Percentiles rank a stretch among this genome's conserved stretches.
These are phyloP conservation scores for Harpagoxenus sublaevis DNA, from an alignment of 2,888 invertebrate genomes.

Conservation along the genomic window DNA sequence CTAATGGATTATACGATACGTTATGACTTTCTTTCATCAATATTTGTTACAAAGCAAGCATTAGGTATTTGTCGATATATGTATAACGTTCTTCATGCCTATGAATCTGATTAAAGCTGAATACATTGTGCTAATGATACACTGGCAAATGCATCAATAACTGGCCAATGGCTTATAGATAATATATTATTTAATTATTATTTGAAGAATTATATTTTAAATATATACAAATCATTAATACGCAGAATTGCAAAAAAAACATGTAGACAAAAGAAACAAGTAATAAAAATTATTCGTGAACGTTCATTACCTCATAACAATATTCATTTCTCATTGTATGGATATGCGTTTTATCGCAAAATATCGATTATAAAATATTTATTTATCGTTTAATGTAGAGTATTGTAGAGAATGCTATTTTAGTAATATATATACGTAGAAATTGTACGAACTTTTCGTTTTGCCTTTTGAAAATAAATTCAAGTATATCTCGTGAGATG, in stretches of 20 bases:
- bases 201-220: constrained; percentile 1
- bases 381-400: neutral
- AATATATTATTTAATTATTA: neutral
- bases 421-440: neutral
- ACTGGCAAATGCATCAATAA: neutral
- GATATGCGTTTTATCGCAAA: neutral
- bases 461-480: neutral
- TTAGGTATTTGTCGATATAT: neutral
- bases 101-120: neutral
- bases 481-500: neutral
- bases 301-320: neutral
- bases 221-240: neutral
- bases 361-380: neutral
- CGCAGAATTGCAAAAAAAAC: neutral
- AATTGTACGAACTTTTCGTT: neutral
- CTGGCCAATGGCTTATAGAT: neutral
- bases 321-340: neutral
- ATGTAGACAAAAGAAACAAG: neutral
- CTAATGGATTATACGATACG: neutral
- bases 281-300: neutral
- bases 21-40: neutral
- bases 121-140: neutral
- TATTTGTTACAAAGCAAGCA: neutral
- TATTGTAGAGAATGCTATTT: neutral
- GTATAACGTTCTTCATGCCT: neutral